phyloP scores from a whole-genome alignment of 2,888 invertebrate species.

The Mystacides longicornis region DNA sequence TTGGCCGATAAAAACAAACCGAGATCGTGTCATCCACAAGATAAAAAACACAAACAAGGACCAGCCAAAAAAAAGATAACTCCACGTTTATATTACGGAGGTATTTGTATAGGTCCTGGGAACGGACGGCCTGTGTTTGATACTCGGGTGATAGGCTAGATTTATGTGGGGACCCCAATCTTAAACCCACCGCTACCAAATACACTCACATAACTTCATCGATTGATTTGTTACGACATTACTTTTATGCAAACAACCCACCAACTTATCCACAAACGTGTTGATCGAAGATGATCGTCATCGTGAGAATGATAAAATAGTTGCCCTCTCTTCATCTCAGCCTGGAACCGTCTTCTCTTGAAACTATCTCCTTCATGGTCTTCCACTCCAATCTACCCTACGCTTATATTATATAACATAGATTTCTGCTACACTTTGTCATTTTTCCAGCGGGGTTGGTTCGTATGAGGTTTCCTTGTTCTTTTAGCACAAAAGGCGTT shows the following conservation, averaged over 20 bases:
- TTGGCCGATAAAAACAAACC: constrained; percentile 22
- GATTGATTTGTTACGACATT: constrained; percentile 24
- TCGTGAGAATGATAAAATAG: too few relatives aligned
- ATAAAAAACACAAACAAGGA: constrained; percentile 13
- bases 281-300: too few relatives aligned
- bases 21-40: constrained; percentile 20
- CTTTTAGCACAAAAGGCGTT: too few relatives aligned
- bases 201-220: constrained; percentile 3
- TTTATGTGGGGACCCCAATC: constrained; percentile 20
- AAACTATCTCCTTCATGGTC: too few relatives aligned
- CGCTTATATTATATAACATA: too few relatives aligned
- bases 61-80: not conserved
- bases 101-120: constrained; percentile 12
- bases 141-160: constrained; percentile 13
- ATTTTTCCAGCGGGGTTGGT: too few relatives aligned
- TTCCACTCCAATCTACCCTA: too few relatives aligned
- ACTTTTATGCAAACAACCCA: constrained; percentile 17
- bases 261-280: constrained; percentile 13
- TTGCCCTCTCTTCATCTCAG: too few relatives aligned
- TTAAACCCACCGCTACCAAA: constrained; percentile 12
- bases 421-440: too few relatives aligned
- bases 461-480: too few relatives aligned
- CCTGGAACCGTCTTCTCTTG: too few relatives aligned
- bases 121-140: constrained; percentile 17
- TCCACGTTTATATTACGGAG: constrained; percentile 6